These are phyloP conservation scores for Thermophis baileyi DNA, from an alignment of 2,113 vertebrate species.

Conservation along the genomic window DNA sequence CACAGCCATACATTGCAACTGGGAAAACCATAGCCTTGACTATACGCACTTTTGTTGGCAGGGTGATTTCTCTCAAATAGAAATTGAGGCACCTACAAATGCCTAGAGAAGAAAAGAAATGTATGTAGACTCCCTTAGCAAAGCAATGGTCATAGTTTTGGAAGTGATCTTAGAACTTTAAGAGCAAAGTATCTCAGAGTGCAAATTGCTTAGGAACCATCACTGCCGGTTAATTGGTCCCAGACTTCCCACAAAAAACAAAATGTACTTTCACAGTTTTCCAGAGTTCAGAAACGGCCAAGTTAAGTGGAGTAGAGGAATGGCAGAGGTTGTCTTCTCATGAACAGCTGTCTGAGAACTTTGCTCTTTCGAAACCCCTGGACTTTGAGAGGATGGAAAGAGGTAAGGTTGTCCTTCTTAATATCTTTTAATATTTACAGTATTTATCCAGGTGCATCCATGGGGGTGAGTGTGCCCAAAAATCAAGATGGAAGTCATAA, in stretches of 20 bases:
- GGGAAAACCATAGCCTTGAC: too few species aligned
- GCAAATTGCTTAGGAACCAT: neutral
- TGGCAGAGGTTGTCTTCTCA: neutral
- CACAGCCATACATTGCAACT: too few species aligned
- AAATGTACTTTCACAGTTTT: neutral
- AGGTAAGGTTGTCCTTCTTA: neutral
- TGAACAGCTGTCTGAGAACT: neutral
- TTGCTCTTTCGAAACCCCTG: neutral
- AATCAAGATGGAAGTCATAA: neutral
- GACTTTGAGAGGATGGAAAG: neutral
- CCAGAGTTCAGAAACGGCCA: neutral
- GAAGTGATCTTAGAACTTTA: neutral
- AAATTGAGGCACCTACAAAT: neutral
- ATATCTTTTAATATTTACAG: neutral
- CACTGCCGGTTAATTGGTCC: neutral
- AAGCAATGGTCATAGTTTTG: neutral
- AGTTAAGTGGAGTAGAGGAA: neutral
- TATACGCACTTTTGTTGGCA: too few species aligned
- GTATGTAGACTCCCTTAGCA: neutral
- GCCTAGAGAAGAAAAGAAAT: neutral
- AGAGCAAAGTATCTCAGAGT: neutral
- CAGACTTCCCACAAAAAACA: neutral
- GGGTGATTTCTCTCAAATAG: too few species aligned
- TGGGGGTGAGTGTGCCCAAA: neutral
- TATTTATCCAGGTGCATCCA: neutral